A percentile compares a stretch with the other conserved stretches of the same genome.
These are phyloP conservation scores for Nomada fabriciana DNA, from an alignment of 2,888 invertebrate genomes.

Conservation along the genomic window DNA sequence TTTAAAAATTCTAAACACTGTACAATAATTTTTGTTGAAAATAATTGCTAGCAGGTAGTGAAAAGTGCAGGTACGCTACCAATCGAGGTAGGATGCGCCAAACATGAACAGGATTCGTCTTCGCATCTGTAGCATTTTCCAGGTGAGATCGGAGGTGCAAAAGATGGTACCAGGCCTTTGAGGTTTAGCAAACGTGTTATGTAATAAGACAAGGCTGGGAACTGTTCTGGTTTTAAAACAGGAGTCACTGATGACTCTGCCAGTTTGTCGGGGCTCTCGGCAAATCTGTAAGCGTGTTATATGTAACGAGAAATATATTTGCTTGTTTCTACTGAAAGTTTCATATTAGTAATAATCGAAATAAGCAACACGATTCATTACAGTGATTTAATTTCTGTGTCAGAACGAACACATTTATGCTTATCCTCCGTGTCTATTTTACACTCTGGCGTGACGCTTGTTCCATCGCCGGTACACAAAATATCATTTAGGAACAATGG, in stretches of 20 bases:
- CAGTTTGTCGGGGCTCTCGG: slow-evolving; percentile 7
- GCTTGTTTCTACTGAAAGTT: background rate
- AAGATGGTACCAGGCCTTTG: background rate
- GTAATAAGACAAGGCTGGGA: slow-evolving; percentile 59
- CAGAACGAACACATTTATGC: background rate
- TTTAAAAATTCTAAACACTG: background rate
- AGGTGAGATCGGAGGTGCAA: background rate
- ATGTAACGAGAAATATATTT: too few species aligned
- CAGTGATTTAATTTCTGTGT: background rate
- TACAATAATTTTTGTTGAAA: background rate
- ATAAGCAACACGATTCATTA: slow-evolving; percentile 5
- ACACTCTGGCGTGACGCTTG: slow-evolving; percentile 74
- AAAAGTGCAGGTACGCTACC: slow-evolving; percentile 19
- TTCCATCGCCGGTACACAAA: slow-evolving; percentile 77
- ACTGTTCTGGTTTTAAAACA: slow-evolving; percentile 68
- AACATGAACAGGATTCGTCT: slow-evolving; percentile 59
- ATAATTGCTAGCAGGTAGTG: background rate
- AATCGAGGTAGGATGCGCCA: slow-evolving; percentile 2
- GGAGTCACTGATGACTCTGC: slow-evolving; percentile 42
- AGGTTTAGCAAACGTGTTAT: slow-evolving; percentile 56
- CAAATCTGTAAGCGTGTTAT: slow-evolving; percentile 24
- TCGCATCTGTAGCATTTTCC: slow-evolving; percentile 63
- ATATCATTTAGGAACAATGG: slow-evolving; percentile 86
- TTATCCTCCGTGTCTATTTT: slow-evolving; percentile 80
- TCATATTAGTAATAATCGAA: background rate